These are phyloP conservation scores for Dasypolia templi DNA, from an alignment of 2,888 invertebrate genomes.

Conservation along the genomic window DNA sequence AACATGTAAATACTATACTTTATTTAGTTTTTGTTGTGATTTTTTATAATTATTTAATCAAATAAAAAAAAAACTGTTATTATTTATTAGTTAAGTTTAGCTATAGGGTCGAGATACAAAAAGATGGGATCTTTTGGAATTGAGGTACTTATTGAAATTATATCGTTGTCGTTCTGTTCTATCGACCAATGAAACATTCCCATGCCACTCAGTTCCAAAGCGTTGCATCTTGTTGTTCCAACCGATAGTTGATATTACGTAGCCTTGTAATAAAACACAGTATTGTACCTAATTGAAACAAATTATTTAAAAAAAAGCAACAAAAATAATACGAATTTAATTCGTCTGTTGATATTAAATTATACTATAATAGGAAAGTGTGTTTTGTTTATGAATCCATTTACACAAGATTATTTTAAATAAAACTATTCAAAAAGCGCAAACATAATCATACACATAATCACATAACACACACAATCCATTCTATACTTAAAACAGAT, in stretches of 20 bases:
- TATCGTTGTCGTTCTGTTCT: background rate
- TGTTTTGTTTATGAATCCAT: slow-evolving; percentile 51
- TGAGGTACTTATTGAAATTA: background rate
- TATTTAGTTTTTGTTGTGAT: slow-evolving; percentile 42
- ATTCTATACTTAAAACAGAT: background rate
- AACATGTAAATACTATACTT: slow-evolving; percentile 37
- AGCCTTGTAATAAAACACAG: slow-evolving; percentile 50
- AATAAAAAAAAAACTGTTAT: slow-evolving; percentile 44
- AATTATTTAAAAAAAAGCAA: slow-evolving; percentile 56
- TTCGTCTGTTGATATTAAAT: slow-evolving; percentile 86
- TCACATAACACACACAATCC: slow-evolving; percentile 10
- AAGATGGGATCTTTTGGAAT: slow-evolving; percentile 8
- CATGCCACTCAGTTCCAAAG: slow-evolving; percentile 12
- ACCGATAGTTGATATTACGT: slow-evolving; percentile 33
- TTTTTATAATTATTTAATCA: slow-evolving; percentile 36
- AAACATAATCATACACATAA: too few species aligned
- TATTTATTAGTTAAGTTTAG: slow-evolving; percentile 34
- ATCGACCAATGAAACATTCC: background rate
- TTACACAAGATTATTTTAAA: too few species aligned
- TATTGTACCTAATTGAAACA: slow-evolving; percentile 64
- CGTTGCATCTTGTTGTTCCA: slow-evolving; percentile 6
- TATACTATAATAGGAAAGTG: slow-evolving; percentile 71
- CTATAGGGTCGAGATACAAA: background rate
- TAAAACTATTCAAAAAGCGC: background rate
- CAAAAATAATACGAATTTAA: slow-evolving; percentile 81